Evolutionary conservation across 2,797 vertebrate genomes (phyloP), one percentile per base, ranked within the genome.

Genomic region (Leptodactylus fallax): DNA sequence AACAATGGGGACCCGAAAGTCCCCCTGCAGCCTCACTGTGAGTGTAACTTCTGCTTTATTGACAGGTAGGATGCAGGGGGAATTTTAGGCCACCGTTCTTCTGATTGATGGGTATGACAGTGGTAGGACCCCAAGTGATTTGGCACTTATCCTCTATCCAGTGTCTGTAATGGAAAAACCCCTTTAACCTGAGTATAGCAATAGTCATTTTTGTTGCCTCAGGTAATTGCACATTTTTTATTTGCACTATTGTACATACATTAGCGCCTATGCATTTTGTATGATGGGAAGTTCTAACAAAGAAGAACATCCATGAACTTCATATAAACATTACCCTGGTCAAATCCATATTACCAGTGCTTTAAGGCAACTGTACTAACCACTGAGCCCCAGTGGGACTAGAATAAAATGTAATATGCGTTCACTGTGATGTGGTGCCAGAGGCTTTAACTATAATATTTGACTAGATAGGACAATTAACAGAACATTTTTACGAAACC

Each of bases 401-500:
- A 71, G 12, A 71, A 27, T 27, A 25, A 25, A 25, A 65, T 65
- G 10, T 9, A 65, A 65, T 25, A 8, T 67, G 11, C 11, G 21
- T 21, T 47, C 21, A 12, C 9, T n/a, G 72, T 23, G 19, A 23
- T n/a, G 11, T 9, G 19, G 21, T n/a, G 49, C 72, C 49, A n/a
- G 17, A n/a, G 49, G 72, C 21, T 47, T 6, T n/a, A 23, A n/a
- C n/a, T 51, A 21, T 51, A 53, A n/a, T 77, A 77, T 53, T 77
- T 51, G n/a, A 77, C 49, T 51, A 51, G 47, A 51, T 51, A 51
- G 19, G 11, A 79, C 27, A 79, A 79, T 79, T 79, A 56, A 25
- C 53, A 79, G 25, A 79, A 58, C 23, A 79, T 56, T 79, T 27
- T 45, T 56, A 56, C 49, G 7, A 78, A 55, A 78, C 76, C 74